These are phyloP conservation scores for Euphonia xanthogaster DNA, from an alignment of 2,797 vertebrate genomes.

Conservation along the genomic window DNA sequence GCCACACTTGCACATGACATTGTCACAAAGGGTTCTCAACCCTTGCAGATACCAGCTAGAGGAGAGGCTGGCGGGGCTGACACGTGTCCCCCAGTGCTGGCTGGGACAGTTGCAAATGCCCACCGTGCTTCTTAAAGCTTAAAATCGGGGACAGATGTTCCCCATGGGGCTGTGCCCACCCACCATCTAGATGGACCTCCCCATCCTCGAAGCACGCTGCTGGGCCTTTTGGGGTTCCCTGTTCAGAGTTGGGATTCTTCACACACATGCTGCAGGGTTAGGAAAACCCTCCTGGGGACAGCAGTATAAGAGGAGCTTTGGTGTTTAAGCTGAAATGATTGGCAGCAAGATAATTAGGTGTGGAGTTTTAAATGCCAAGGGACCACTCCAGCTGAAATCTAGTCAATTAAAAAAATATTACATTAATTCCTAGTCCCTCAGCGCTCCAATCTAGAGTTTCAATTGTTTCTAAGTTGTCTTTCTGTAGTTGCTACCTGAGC, in stretches of 20 bases:
- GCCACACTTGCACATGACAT: too few species aligned
- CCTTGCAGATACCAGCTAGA: background rate
- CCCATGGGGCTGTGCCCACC: rapidly evolving
- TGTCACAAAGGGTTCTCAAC: background rate
- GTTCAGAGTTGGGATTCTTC: background rate
- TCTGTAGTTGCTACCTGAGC: background rate
- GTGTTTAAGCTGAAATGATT: background rate
- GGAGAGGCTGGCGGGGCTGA: background rate
- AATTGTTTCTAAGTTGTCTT: background rate
- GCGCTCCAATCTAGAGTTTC: background rate
- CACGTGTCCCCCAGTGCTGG: rapidly evolving
- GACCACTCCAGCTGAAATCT: background rate
- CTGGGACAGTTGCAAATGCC: background rate
- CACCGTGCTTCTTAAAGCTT: background rate
- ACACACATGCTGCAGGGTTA: background rate
- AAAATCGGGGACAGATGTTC: background rate
- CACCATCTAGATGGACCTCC: background rate
- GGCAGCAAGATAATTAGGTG: background rate
- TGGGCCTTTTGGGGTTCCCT: rapidly evolving
- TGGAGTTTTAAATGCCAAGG: background rate
- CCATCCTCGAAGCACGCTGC: rapidly evolving
- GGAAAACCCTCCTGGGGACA: background rate
- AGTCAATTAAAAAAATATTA: background rate
- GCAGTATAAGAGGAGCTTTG: background rate
- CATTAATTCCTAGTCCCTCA: background rate